Evolutionary conservation across 1,140 invertebrate species (phyloP).

Genomic region (Bicyclus anynana): DNA sequence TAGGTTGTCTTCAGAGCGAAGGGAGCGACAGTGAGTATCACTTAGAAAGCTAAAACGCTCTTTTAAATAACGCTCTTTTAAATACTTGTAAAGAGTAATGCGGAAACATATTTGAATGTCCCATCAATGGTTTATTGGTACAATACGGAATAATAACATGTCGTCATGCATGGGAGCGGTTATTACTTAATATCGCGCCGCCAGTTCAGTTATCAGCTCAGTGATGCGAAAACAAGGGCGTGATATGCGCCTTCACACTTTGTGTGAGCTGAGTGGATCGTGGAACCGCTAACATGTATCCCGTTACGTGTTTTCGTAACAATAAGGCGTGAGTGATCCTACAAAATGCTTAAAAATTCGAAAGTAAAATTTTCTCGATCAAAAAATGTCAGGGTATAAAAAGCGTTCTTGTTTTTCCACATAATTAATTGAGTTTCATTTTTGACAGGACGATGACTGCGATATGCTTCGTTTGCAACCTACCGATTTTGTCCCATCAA

Average conservation of each 20-base stretch:
- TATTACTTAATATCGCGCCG: conserved; percentile 66
- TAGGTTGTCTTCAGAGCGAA: too few species aligned
- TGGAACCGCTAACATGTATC: conserved; percentile 45
- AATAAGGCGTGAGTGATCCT: conserved; percentile 63
- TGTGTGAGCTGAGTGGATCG: conserved; percentile 35
- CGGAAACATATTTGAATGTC: conserved; percentile 19
- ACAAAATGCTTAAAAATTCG: not conserved
- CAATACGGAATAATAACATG: conserved; percentile 46
- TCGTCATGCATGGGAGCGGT: conserved; percentile 60
- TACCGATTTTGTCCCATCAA: conserved; percentile 95
- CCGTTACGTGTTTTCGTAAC: conserved; percentile 52
- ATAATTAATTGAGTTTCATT: conserved; percentile 2
- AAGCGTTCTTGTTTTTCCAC: not conserved
- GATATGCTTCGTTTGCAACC: conserved; percentile 96
- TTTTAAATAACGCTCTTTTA: not conserved
- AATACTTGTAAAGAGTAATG: not conserved
- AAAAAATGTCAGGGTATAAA: not conserved
- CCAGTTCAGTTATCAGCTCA: conserved; percentile 61
- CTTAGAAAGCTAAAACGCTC: conserved; percentile 5
- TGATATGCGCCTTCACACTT: conserved; percentile 57
- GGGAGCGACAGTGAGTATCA: too few species aligned
- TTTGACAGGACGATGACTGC: conserved; percentile 91
- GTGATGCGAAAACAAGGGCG: conserved; percentile 65
- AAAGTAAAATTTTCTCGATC: not conserved
- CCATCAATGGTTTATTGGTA: conserved; percentile 54